Base-by-base conservation (phyloP, 2,797 vertebrate species). In the Ptychadena robeensis region DNA sequence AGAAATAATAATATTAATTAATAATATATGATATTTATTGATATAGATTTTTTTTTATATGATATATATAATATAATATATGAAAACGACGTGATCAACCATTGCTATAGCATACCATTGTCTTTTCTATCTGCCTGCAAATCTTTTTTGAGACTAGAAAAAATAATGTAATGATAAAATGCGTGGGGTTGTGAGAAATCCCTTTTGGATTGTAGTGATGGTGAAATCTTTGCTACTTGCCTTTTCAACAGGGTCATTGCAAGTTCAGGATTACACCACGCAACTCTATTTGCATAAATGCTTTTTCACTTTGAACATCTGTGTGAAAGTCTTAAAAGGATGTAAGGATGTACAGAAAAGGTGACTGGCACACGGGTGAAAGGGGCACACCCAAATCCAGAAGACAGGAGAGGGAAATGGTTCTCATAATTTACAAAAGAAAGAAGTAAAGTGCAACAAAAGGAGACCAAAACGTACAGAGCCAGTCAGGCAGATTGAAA, bases 181-280 rank as follows among this genome's bases (percentile, higher is more conserved):
- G 73, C 35, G 59, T 64, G 59, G 73, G 73, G 73, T 38, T 63
- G 22, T 72, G n/a, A 27, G 10, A 67, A 5, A 27, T 64, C 76
- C 75, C 76, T n/a, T 8, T 10, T 67, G 75, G 28, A 68, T 79
- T 83, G 68, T 31, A 71, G 63, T 38, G 34, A 73, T 37, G 59
- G 53, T 28, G 22, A 65, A 79, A 67, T 32, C 67, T 73, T 79
- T 67, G 37, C 64, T 35, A 64, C 22, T 18, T 18, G 73, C 35
- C 61, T 40, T 27, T 69, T n/a, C n/a, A 66, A 35, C 32, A 38
- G 70, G 82, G 82, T 83, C 69, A 79, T 25, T 32, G 30, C 48
- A 30, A 83, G 69, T 83, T 83, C 76, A 73, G 40, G 70, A 73
- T 73, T 83, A 67, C 59, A 32, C 63, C 68, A 68, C 48, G 65